Percentiles rank a stretch among this genome's conserved stretches.
phyloP scores from a whole-genome alignment of 2,797 vertebrate genomes.

The Mormyrops attenuatus region DNA sequence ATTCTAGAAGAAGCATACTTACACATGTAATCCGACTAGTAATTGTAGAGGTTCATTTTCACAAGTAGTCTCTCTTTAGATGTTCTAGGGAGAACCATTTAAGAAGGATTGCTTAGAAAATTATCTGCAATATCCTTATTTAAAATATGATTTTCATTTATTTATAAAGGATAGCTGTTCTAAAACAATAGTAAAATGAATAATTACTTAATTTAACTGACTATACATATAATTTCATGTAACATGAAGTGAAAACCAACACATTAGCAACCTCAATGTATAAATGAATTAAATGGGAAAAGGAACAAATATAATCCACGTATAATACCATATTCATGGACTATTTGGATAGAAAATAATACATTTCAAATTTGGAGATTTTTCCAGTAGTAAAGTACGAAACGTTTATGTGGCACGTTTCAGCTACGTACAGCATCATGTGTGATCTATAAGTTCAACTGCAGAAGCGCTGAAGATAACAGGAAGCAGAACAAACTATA shows the following conservation, averaged over 20 bases:
- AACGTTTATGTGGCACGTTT: not conserved
- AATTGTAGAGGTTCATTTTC: not conserved
- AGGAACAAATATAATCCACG: not conserved
- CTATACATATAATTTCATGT: conserved; percentile 26
- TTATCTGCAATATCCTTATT: not conserved
- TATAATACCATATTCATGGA: not conserved
- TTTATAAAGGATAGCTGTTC: not conserved
- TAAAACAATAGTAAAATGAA: not conserved
- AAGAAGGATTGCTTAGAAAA: not conserved
- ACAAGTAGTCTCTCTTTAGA: not conserved
- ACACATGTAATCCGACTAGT: not conserved
- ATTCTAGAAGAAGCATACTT: not conserved
- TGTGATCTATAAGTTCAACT: not conserved
- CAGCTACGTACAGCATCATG: not conserved
- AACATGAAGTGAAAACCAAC: not conserved
- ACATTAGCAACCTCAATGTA: not conserved
- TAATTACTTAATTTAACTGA: conserved; percentile 18
- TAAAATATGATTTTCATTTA: not conserved
- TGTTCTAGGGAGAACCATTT: not conserved
- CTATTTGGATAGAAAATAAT: not conserved
- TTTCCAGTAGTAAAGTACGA: not conserved
- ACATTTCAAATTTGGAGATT: not conserved
- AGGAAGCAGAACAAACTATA: not conserved
- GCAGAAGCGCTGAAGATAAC: not conserved
- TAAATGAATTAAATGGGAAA: not conserved